Evolutionary conservation across 2,113 vertebrate genomes (phyloP).

Genomic region (Rhinichthys klamathensis): DNA sequence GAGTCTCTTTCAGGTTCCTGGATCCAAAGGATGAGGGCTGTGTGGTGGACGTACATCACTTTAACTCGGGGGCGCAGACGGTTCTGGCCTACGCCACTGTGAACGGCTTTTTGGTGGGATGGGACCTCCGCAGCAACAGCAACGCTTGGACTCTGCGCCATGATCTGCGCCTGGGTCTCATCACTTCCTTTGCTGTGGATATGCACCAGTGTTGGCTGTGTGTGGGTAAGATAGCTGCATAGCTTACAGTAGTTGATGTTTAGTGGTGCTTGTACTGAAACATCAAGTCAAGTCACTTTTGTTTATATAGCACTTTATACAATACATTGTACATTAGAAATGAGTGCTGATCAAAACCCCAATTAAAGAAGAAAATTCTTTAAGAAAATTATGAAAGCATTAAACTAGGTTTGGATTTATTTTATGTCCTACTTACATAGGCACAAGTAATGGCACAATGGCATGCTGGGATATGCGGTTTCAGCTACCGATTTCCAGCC

Average conservation of each 20-base stretch:
- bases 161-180: slow-evolving; percentile 92
- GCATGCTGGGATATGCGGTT: slow-evolving; percentile 99
- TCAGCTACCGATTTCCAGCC: slow-evolving; percentile 96
- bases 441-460: slow-evolving; percentile 97
- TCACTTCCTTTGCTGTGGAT: slow-evolving; percentile 96
- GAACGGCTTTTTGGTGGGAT: slow-evolving; percentile 93
- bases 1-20: slow-evolving; percentile 77
- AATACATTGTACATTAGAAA: neutral
- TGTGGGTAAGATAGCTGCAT: slow-evolving; percentile 79
- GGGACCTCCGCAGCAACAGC: slow-evolving; percentile 90
- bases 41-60: slow-evolving; percentile 95
- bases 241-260: neutral
- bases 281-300: no score
- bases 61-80: slow-evolving; percentile 92
- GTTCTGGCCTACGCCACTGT: slow-evolving; percentile 94
- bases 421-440: slow-evolving; percentile 66
- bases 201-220: slow-evolving; percentile 98
- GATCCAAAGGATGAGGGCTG: slow-evolving; percentile 94
- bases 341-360: neutral
- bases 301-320: no score
- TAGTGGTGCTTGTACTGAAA: neutral
- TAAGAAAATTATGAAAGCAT: neutral
- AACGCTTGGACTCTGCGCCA: slow-evolving; percentile 94
- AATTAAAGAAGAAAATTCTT: neutral
- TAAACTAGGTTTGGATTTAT: neutral